These are phyloP conservation scores for Dyspetes luteomarginatus DNA, from an alignment of 2,888 invertebrate species.

Conservation along the genomic window DNA sequence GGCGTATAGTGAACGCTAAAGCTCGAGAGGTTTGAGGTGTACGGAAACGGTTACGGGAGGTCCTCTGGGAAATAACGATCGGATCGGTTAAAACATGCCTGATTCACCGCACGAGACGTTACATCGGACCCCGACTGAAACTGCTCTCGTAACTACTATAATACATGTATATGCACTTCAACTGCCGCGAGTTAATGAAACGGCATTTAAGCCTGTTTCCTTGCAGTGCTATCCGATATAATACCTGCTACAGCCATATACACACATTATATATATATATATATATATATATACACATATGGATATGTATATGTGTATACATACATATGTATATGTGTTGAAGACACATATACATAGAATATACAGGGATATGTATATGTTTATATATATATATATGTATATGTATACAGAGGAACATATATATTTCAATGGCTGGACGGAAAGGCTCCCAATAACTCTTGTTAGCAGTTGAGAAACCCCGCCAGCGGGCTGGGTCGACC, in stretches of 20 bases:
- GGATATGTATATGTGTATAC: not conserved
- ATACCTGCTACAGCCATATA: slow-evolving; percentile 1
- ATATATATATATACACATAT: not conserved
- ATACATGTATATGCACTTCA: not conserved
- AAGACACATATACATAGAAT: not conserved
- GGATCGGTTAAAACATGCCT: slow-evolving; percentile 56
- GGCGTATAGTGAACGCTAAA: slow-evolving; percentile 15
- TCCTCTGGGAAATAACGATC: slow-evolving; percentile 62
- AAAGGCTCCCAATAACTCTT: slow-evolving; percentile 28
- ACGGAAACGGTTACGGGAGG: slow-evolving; percentile 30
- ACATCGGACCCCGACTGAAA: slow-evolving; percentile 38
- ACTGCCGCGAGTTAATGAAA: slow-evolving; percentile 58
- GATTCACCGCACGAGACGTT: slow-evolving; percentile 52
- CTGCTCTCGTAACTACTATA: not conserved
- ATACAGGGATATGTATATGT: not conserved
- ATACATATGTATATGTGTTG: not conserved
- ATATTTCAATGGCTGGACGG: too few relatives aligned
- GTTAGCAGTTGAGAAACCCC: slow-evolving; percentile 27
- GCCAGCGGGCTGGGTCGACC: slow-evolving; percentile 29
- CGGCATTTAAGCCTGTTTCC: slow-evolving; percentile 55
- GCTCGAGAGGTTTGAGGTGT: not conserved
- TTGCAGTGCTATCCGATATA: slow-evolving; percentile 41
- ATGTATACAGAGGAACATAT: not conserved
- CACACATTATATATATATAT: not conserved
- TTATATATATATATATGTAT: not conserved